phyloP scores from a whole-genome alignment of 1,140 invertebrate genomes.

The Solenopsis invicta region DNA sequence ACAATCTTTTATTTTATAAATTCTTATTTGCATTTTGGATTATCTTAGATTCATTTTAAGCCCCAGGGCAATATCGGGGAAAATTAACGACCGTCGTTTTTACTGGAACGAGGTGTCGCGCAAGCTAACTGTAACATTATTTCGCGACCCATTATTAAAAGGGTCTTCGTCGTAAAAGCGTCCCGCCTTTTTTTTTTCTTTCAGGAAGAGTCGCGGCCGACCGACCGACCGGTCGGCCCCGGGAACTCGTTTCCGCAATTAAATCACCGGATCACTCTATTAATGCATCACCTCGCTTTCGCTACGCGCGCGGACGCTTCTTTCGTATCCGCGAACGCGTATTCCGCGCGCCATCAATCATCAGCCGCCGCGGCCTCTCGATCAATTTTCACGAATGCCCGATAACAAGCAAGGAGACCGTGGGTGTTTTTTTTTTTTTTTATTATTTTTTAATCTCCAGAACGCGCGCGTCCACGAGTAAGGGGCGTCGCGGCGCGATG shows the following conservation, averaged over 20 bases:
- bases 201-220: conserved; percentile 2
- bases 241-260: conserved; percentile 56
- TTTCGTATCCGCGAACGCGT: conserved; percentile 26
- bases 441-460: conserved; percentile 37
- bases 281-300: conserved; percentile 51
- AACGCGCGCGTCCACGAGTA: conserved; percentile 26
- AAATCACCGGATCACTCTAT: conserved; percentile 55
- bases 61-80: not conserved
- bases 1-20: not conserved
- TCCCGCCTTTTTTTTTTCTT: conserved; percentile 27
- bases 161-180: conserved; percentile 26
- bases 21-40: not conserved
- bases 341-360: conserved; percentile 46
- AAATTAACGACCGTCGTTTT: conserved; percentile 22
- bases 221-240: not conserved
- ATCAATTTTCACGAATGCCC: conserved; percentile 54
- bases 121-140: conserved; percentile 18
- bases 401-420: conserved; percentile 53
- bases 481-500: conserved; percentile 7
- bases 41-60: not conserved
- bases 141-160: conserved; percentile 7
- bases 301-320: conserved; percentile 39
- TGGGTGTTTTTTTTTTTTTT: not conserved
- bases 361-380: conserved; percentile 31
- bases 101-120: not conserved